A percentile compares a stretch with the other conserved stretches of the same genome.
Evolutionary conservation across 2,113 vertebrate species (phyloP).

Genomic region (Pygoscelis antarcticus): DNA sequence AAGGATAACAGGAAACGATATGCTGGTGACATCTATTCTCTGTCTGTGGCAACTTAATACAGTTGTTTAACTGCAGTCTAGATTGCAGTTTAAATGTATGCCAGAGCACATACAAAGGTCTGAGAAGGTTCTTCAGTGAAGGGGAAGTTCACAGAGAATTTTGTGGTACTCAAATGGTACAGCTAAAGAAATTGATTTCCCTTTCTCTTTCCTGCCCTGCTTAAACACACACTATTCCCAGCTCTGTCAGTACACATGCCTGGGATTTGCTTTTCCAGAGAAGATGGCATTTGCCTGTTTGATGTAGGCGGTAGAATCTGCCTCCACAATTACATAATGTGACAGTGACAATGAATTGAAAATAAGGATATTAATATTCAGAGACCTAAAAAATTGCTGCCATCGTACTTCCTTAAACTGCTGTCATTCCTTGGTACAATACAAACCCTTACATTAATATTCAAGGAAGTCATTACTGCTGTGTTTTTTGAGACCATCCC

Average conservation of each 20-base stretch:
- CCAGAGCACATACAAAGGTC: neutral
- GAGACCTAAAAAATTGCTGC: conserved; percentile 15
- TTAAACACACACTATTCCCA: neutral
- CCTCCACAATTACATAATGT: neutral
- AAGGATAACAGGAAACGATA: neutral
- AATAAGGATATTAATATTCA: conserved; percentile 44
- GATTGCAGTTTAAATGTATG: neutral
- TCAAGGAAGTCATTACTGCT: neutral
- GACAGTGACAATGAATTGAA: conserved; percentile 3
- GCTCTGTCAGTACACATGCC: neutral
- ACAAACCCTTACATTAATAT: neutral
- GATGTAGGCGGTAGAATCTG: neutral
- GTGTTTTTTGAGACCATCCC: neutral
- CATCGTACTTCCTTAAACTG: neutral
- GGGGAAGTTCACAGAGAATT: neutral
- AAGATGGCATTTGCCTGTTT: neutral
- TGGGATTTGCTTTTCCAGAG: neutral
- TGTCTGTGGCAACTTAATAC: neutral
- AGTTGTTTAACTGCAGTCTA: neutral
- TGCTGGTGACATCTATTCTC: neutral
- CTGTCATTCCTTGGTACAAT: neutral
- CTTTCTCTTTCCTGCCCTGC: neutral
- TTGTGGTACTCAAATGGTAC: neutral
- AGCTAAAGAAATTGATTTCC: neutral
- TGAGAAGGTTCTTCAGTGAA: neutral